Conservation (phyloP, 2,797 vertebrate genomes). For the Crocodylus rhombifer region DNA sequence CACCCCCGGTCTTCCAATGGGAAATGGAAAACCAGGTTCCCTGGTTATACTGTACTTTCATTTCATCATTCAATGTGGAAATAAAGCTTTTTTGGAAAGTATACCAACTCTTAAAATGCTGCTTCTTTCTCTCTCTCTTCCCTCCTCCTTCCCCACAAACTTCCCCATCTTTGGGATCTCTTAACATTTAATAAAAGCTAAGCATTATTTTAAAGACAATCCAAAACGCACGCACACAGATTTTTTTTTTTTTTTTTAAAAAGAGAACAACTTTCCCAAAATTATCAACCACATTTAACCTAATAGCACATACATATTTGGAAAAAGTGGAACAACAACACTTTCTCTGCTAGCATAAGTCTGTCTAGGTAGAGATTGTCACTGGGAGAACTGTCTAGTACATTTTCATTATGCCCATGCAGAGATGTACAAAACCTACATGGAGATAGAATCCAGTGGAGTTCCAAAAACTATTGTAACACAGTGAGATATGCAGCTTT, state of each 20-base stretch:
- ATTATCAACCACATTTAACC: not conserved
- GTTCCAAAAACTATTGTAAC: not conserved
- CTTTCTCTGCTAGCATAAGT: not conserved
- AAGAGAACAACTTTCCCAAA: not conserved
- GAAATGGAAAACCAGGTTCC: no score
- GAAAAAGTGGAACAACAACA: not conserved
- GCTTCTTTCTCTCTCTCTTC: not conserved
- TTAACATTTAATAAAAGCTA: not conserved
- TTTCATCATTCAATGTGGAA: not conserved
- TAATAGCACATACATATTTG: accelerated
- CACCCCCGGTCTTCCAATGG: no score
- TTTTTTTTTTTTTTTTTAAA: not conserved
- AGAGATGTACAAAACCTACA: not conserved
- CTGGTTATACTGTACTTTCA: not conserved
- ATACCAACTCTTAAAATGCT: accelerated
- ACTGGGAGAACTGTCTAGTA: not conserved
- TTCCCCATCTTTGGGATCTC: not conserved
- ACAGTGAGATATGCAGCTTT: no score
- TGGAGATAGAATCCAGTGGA: not conserved
- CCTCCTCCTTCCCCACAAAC: not conserved
- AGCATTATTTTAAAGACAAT: not conserved
- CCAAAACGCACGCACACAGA: not conserved
- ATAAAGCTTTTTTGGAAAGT: not conserved
- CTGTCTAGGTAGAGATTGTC: not conserved
- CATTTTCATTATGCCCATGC: not conserved